Evolutionary conservation across 2,113 vertebrate genomes (phyloP), one percentile per base, ranked within the genome.

Genomic region (Elephantulus edwardii): DNA sequence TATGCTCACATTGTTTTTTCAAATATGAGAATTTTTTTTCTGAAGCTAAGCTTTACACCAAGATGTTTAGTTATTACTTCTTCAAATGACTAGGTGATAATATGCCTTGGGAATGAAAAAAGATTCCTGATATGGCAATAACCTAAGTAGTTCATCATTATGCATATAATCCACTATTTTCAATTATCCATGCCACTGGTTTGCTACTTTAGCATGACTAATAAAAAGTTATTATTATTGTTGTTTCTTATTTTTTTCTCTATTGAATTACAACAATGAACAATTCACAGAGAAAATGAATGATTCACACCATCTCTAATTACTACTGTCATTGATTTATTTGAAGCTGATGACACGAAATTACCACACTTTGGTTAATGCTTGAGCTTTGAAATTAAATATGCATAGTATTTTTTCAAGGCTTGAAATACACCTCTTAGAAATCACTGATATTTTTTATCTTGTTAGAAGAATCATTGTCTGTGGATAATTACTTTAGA

Each of bases 191-290:
- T 96, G 93, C 88, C 93, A 96, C 89, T 95, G 86, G n/a, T 87
- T 92, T 95, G 82, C 44, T 95, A 92, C 90, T 90, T 95, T 89
- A 94, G 91, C 89, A 95, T 93, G 85, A 95, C 93, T 96, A 96
- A 95, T 95, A 95, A 90, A 95, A 95, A 93, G 87, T 95, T 96
- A 94, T 95, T 95, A 95, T 94, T 94, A 74, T 94, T 96, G 89
- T 95, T 95, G 90, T 91, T 95, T 95, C 85, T 93, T 92, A 62
- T 93, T 90, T 90, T 83, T 93, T 93, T 58, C 92, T 86, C 75
- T 95, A 90, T 95, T 94, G 95, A 95, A 91, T 92, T 95, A 95
- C 93, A 94, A 78, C 79, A 83, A 76, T 83, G 91, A 94, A 92
- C 91, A 91, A 92, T 93, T 95, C 85, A 95, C 90, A 94, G 88